phyloP scores from a whole-genome alignment of 2,797 vertebrate species.

The Lepidocolaptes lacrymiger region DNA sequence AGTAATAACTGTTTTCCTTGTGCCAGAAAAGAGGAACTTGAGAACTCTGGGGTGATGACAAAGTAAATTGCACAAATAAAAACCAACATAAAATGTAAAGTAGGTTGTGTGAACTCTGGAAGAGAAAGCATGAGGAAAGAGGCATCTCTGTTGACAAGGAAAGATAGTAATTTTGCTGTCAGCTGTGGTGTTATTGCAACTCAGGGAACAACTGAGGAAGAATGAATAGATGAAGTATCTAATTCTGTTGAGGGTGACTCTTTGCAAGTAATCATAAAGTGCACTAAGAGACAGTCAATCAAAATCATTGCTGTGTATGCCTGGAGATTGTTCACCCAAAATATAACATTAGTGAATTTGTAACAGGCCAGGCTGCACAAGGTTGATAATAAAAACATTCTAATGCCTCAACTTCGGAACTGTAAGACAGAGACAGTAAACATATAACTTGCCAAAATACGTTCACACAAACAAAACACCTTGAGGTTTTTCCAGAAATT shows the following conservation, averaged over 20 bases:
- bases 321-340: constrained; percentile 22
- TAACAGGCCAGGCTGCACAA: background rate
- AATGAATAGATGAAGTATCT: constrained; percentile 28
- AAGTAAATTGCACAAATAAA: constrained; percentile 43
- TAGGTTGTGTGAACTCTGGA: background rate
- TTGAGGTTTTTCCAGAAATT: background rate
- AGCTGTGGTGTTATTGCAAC: constrained; percentile 14
- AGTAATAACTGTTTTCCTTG: constrained; percentile 7
- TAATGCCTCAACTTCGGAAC: background rate
- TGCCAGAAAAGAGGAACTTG: constrained; percentile 3
- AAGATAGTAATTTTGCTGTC: constrained; percentile 58
- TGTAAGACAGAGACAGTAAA: background rate
- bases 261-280: constrained; percentile 30
- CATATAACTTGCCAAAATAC: background rate
- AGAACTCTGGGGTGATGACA: background rate
- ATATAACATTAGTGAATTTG: constrained; percentile 9
- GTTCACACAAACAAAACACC: background rate
- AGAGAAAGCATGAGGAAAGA: background rate
- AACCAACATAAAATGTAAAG: background rate
- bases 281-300: constrained; percentile 2
- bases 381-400: background rate
- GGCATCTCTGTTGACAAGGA: constrained; percentile 3
- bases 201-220: constrained; percentile 28
- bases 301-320: constrained; percentile 1
- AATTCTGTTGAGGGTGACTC: constrained; percentile 10